Conservation (phyloP, 2,113 vertebrate species). For the Perognathus longimembris region DNA sequence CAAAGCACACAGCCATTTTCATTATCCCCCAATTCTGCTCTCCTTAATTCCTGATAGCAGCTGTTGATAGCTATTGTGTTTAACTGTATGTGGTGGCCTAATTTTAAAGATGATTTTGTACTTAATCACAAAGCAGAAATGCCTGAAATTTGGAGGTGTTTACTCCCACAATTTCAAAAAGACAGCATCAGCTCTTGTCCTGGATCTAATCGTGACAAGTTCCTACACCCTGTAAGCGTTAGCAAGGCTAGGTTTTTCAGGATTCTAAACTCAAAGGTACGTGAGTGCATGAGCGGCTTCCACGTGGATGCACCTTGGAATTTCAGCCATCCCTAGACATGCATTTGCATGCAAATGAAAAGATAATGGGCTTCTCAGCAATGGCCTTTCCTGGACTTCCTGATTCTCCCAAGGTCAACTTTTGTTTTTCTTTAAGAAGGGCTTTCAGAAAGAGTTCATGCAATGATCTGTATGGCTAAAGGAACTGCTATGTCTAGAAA, state of each 20-base stretch:
- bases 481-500: slow-evolving; percentile 88
- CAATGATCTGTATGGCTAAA: slow-evolving; percentile 91
- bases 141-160: slow-evolving; percentile 84
- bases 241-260: slow-evolving; percentile 81
- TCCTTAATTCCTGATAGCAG: slow-evolving; percentile 86
- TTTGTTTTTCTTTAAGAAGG: slow-evolving; percentile 67
- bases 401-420: slow-evolving; percentile 83
- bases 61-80: slow-evolving; percentile 85
- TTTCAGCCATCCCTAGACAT: slow-evolving; percentile 90
- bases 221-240: slow-evolving; percentile 79
- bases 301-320: slow-evolving; percentile 84
- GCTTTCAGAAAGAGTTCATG: slow-evolving; percentile 90
- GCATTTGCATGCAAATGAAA: slow-evolving; percentile 92
- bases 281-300: slow-evolving; percentile 75
- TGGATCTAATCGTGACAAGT: slow-evolving; percentile 75
- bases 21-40: slow-evolving; percentile 80
- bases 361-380: slow-evolving; percentile 83
- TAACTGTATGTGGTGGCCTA: slow-evolving; percentile 87
- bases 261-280: slow-evolving; percentile 84
- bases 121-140: slow-evolving; percentile 86
- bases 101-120: slow-evolving; percentile 84
- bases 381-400: slow-evolving; percentile 84
- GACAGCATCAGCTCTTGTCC: slow-evolving; percentile 79
- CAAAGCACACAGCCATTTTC: slow-evolving; percentile 85
- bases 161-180: slow-evolving; percentile 80